These are phyloP conservation scores for Leucophora obtusa DNA, from an alignment of 2,888 invertebrate species.

Conservation along the genomic window DNA sequence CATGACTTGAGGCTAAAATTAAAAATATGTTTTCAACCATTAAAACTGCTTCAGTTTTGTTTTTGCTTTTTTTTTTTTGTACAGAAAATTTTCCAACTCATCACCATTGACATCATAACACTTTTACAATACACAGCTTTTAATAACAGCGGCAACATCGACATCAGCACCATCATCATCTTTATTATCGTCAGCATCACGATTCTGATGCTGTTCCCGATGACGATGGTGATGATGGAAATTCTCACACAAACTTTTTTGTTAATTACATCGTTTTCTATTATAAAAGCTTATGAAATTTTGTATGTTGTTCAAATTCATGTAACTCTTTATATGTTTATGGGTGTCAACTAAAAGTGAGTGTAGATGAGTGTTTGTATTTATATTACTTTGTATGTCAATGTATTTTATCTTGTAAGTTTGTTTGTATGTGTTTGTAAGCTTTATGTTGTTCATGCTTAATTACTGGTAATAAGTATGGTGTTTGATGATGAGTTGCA, in stretches of 20 bases:
- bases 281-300: constrained; percentile 43
- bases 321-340: constrained; percentile 48
- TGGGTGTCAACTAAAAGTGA: constrained; percentile 21
- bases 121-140: constrained; percentile 31
- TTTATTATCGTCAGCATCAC: constrained; percentile 16
- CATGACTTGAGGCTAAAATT: constrained; percentile 40
- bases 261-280: constrained; percentile 42
- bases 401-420: neutral
- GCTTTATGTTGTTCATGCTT: constrained; percentile 53
- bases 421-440: constrained; percentile 5
- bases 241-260: constrained; percentile 38
- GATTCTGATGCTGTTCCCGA: constrained; percentile 28
- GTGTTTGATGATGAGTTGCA: constrained; percentile 55
- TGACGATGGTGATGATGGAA: constrained; percentile 28
- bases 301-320: constrained; percentile 30
- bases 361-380: neutral
- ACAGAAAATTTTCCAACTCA: constrained; percentile 46
- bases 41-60: constrained; percentile 25
- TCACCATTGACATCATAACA: constrained; percentile 39
- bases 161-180: constrained; percentile 43
- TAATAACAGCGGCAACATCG: constrained; percentile 20
- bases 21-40: constrained; percentile 37
- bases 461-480: constrained; percentile 58
- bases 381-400: no score
- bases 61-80: constrained; percentile 26